Evolutionary conservation across 2,888 invertebrate species (phyloP).

Genomic region (Stenodema calcarata): DNA sequence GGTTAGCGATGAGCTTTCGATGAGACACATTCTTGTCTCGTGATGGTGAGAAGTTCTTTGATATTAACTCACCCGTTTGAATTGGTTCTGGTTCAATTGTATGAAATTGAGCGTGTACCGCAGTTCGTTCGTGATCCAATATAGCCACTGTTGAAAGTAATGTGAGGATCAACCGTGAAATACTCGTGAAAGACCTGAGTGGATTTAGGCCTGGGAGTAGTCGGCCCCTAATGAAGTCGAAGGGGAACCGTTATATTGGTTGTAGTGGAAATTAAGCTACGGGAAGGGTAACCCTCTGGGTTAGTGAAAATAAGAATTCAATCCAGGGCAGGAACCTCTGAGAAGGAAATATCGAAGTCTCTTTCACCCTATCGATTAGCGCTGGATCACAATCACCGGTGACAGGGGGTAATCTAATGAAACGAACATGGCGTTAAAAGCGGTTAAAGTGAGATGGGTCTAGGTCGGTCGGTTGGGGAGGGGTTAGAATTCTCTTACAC

Average conservation of each 20-base stretch:
- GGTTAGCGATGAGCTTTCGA: too few species aligned
- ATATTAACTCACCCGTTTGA: too few species aligned
- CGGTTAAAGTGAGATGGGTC: constrained; percentile 13
- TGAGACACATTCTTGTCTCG: too few species aligned
- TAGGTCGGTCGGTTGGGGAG: not conserved
- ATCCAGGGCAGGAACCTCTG: constrained; percentile 1
- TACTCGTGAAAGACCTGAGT: constrained; percentile 11
- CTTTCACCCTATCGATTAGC: constrained; percentile 43
- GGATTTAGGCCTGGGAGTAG: constrained; percentile 1
- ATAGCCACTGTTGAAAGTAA: not conserved
- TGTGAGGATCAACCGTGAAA: not conserved
- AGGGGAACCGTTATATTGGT: constrained; percentile 38
- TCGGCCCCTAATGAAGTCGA: not conserved
- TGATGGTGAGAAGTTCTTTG: too few species aligned
- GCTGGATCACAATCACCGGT: constrained; percentile 47
- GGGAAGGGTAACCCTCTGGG: constrained; percentile 15
- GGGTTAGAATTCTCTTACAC: not conserved
- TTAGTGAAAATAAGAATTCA: constrained; percentile 44
- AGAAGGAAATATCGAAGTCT: constrained; percentile 43
- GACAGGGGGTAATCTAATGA: constrained; percentile 47
- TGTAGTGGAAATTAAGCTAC: constrained; percentile 41
- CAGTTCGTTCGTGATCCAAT: not conserved
- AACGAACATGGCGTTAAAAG: constrained; percentile 44
- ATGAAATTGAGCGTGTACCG: not conserved
- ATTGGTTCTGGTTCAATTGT: too few species aligned